Base-by-base conservation (phyloP, 2,888 invertebrate species). In the Oscheius sp. region DNA sequence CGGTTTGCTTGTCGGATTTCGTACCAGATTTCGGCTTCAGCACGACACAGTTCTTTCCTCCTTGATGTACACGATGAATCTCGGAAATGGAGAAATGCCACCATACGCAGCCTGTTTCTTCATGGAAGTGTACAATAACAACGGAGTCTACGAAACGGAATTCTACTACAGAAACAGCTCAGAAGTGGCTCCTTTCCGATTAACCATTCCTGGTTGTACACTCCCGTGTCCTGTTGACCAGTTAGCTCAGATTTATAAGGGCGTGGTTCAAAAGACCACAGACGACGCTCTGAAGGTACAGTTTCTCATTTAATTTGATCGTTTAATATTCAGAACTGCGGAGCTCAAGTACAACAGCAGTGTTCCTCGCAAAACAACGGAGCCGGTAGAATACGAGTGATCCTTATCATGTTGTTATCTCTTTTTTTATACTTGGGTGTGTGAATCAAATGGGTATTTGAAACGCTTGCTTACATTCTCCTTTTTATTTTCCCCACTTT, bases 11-110 rank as follows among this genome's bases (percentile, higher is more conserved):
- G 32, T 21, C 2, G n/a, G 13, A 13, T 21, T 13, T 29, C 3
- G 37, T 7, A 4, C 9, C 33, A 2, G 1, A 9, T 47, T 2
- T 47, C n/a, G 48, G 2, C 29, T 63, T 32, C 75, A 86, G 86
- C 86, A 86, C 72, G 86, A 86, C 55, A 86, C 85, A 10, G 82
- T 83, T 35, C 60, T 86, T n/a, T 70, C 79, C 33, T 76, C 83
- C 0, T 75, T 86, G 29, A 72, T 85, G 51, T 83, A 82, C 53
- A 80, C 81, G 0, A 62, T 86, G 65, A 77, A 79, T 9, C 77
- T 82, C 1, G 74, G 74, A 7, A 79, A 84, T 51, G 73, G 76
- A 2, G 59, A 76, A 59, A 79, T 79, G 77, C 79, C 84, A 10
- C 86, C 86, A 0, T 86, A 85, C 60, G 82, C 85, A 21, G 76